Evolutionary conservation across 2,888 invertebrate genomes (phyloP), one percentile per base, ranked within the genome.

Genomic region (Himalopsyche kuldschensis): DNA sequence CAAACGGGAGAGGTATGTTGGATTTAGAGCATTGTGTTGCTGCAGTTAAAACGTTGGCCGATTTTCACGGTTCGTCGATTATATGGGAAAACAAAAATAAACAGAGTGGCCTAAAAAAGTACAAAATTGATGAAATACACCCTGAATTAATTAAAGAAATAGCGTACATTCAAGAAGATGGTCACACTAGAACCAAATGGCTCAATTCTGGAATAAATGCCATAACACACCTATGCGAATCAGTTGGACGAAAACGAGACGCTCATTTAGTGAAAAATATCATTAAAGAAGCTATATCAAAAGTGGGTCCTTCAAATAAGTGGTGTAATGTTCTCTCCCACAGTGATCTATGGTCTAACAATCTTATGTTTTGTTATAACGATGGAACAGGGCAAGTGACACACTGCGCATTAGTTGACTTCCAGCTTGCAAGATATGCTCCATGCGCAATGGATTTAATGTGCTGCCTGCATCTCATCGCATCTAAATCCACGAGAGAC

Each of bases 401-500:
- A 2, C 91, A 93, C 35, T 94, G 94, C 86, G 88, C 94, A 46
- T 88, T 96, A 11, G 93, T 96, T 2, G 96, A 96, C 88, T 96
- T 94, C 87, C 95, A 95, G 89, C 90, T 95, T 79, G 90, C 92
- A 0, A 91, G 94, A 32, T 95, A 94, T 87, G 93, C 93, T 20
- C 94, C 95, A 0, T 94, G 94, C 0, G 92, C 94, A 27, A 91
- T 94, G 76, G 96, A 96, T 87, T 89, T 94, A 1, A 91, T 93
- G 88, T 88, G 92, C 32, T 89, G 93, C 31, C 88, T 94, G 1
- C 92, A 92, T 87, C 90, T 94, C 79, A 93, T 93, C 87, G 89
- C 93, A 41, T 90, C 92, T 17, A 88, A 90, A 1, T 88, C 89
- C 79, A 90, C 91, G 82, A 89, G 94, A n/a, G 89, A 92, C 86